These are phyloP conservation scores for Naso thynnoides DNA, from an alignment of 2,797 vertebrate genomes.

Conservation along the genomic window DNA sequence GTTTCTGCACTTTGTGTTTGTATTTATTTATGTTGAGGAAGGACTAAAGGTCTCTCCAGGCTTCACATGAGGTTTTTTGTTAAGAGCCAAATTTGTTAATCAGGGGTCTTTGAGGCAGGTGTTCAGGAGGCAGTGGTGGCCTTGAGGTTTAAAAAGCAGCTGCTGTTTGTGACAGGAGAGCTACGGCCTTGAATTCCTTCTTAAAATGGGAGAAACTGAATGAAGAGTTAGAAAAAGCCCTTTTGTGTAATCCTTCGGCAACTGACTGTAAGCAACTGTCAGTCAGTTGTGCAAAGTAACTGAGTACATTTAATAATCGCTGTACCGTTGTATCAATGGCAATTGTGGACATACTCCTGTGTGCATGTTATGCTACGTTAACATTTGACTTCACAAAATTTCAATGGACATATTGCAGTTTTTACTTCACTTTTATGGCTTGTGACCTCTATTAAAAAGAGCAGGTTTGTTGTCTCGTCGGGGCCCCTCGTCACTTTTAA, in stretches of 20 bases:
- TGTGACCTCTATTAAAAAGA: not conserved
- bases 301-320: no score
- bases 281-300: not conserved
- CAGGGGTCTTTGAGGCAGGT: not conserved
- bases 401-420: not conserved
- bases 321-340: not conserved
- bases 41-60: not conserved
- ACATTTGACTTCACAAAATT: not conserved
- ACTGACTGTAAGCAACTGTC: not conserved
- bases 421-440: not conserved
- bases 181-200: constrained; percentile 4
- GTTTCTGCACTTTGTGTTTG: not conserved
- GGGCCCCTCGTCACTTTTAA: no score
- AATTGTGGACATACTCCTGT: not conserved
- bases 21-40: not conserved
- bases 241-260: constrained; percentile 13
- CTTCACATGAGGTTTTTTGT: not conserved
- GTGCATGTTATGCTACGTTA: not conserved
- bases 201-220: not conserved
- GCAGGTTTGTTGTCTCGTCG: not conserved
- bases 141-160: constrained; percentile 18
- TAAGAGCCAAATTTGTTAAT: not conserved
- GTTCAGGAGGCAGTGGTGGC: not conserved
- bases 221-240: no score
- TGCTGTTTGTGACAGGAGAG: not conserved